Evolutionary conservation across 2,888 invertebrate species (phyloP).

Genomic region (Seira ritae): DNA sequence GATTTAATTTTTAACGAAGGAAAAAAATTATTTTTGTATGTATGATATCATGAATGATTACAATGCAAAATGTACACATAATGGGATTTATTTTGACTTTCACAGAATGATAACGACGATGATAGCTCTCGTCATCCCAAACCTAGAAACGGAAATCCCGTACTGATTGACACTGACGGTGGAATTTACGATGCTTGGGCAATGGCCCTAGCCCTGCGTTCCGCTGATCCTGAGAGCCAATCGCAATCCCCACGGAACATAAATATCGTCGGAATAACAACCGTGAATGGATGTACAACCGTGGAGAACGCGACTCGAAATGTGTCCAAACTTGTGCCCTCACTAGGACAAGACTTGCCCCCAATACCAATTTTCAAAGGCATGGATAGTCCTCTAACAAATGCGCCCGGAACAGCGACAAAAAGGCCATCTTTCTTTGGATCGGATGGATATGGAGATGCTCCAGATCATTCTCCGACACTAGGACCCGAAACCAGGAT

Average conservation of each 20-base stretch:
- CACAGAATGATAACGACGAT: too few relatives aligned
- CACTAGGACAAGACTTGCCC: slow-evolving; percentile 5
- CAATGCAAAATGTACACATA: too few relatives aligned
- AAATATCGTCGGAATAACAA: slow-evolving; percentile 83
- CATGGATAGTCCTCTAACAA: slow-evolving; percentile 61
- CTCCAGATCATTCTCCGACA: background rate
- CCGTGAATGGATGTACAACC: slow-evolving; percentile 84
- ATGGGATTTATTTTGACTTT: too few relatives aligned
- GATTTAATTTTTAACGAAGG: too few relatives aligned
- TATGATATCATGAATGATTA: too few relatives aligned
- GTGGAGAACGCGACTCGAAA: slow-evolving; percentile 83
- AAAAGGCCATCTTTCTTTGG: slow-evolving; percentile 74
- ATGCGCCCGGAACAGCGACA: slow-evolving; percentile 72
- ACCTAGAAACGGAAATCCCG: slow-evolving; percentile 13
- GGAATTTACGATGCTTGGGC: slow-evolving; percentile 80
- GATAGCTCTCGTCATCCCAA: too few relatives aligned
- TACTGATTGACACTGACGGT: slow-evolving; percentile 70
- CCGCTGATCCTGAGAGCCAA: slow-evolving; percentile 67
- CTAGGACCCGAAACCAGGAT: slow-evolving; percentile 68
- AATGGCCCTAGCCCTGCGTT: slow-evolving; percentile 78
- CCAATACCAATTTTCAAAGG: slow-evolving; percentile 69
- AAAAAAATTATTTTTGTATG: too few relatives aligned
- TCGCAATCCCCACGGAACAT: slow-evolving; percentile 77
- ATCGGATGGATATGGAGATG: slow-evolving; percentile 75
- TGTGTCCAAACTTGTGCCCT: slow-evolving; percentile 78